These are phyloP conservation scores for Camponotus pennsylvanicus DNA, from an alignment of 1,140 invertebrate genomes.

Conservation along the genomic window DNA sequence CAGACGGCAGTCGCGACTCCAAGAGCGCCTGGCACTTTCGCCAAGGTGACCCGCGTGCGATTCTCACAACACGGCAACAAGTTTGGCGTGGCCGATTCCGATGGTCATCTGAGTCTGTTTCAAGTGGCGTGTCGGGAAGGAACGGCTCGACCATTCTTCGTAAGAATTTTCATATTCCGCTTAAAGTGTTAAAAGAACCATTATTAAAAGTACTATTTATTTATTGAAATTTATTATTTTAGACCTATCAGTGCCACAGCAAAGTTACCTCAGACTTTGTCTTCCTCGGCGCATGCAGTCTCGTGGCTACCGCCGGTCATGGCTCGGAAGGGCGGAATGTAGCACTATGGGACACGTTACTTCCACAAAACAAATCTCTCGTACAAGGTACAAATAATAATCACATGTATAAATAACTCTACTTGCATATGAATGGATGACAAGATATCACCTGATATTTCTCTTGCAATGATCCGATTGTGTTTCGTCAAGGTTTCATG, in stretches of 20 bases:
- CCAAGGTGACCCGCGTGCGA: constrained; percentile 97
- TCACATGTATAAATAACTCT: neutral
- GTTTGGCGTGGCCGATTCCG: constrained; percentile 97
- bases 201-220: neutral
- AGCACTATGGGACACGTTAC: constrained; percentile 99
- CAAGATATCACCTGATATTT: too few relatives aligned
- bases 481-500: constrained; percentile 90
- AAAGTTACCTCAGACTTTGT: constrained; percentile 99
- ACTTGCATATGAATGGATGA: neutral
- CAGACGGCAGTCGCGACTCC: constrained; percentile 95
- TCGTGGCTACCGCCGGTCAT: constrained; percentile 98
- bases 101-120: constrained; percentile 96
- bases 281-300: constrained; percentile 98
- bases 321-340: constrained; percentile 99
- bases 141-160: constrained; percentile 97
- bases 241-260: constrained; percentile 98
- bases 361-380: constrained; percentile 97
- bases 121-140: constrained; percentile 95
- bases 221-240: constrained; percentile 76
- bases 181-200: neutral
- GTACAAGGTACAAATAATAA: constrained; percentile 90
- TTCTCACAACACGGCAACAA: constrained; percentile 99
- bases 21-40: constrained; percentile 95
- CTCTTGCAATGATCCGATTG: neutral
- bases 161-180: constrained; percentile 87